These are phyloP conservation scores for Sebastiscus tertius DNA, from an alignment of 2,797 vertebrate genomes.

Conservation along the genomic window DNA sequence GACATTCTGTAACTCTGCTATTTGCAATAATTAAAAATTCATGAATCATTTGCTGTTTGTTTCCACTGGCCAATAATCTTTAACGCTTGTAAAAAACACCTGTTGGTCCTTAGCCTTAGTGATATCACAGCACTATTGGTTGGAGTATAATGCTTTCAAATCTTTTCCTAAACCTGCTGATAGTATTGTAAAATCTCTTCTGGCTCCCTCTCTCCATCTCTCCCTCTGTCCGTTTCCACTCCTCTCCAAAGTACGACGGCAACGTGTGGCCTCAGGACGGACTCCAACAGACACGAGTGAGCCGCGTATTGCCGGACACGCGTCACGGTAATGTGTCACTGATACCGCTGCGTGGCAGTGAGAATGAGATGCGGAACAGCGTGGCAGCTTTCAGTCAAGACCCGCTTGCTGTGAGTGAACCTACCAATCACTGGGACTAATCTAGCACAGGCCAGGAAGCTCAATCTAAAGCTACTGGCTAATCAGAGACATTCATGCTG, in stretches of 20 bases:
- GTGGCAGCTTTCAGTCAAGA: constrained; percentile 92
- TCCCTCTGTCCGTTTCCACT: background rate
- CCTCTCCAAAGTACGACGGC: constrained; percentile 78
- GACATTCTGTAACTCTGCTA: background rate
- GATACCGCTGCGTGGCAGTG: constrained; percentile 93
- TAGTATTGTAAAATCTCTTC: background rate
- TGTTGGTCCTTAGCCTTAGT: background rate
- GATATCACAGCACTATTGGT: background rate
- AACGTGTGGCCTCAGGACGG: constrained; percentile 89
- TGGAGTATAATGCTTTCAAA: background rate
- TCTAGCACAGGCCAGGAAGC: constrained; percentile 39
- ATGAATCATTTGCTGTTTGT: background rate
- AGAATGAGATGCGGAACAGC: constrained; percentile 96
- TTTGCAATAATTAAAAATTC: background rate
- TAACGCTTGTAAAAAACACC: background rate
- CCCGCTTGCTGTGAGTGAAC: constrained; percentile 89
- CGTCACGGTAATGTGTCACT: constrained; percentile 91
- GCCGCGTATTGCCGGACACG: constrained; percentile 76
- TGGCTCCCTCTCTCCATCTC: background rate
- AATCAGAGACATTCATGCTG: constrained; percentile 67
- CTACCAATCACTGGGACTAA: constrained; percentile 75
- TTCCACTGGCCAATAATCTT: background rate
- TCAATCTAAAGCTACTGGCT: constrained; percentile 30
- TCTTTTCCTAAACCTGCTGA: background rate
- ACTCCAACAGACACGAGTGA: constrained; percentile 69